These are phyloP conservation scores for Sinocyclocheilus grahami DNA, from an alignment of 2,113 vertebrate species.

Conservation along the genomic window DNA sequence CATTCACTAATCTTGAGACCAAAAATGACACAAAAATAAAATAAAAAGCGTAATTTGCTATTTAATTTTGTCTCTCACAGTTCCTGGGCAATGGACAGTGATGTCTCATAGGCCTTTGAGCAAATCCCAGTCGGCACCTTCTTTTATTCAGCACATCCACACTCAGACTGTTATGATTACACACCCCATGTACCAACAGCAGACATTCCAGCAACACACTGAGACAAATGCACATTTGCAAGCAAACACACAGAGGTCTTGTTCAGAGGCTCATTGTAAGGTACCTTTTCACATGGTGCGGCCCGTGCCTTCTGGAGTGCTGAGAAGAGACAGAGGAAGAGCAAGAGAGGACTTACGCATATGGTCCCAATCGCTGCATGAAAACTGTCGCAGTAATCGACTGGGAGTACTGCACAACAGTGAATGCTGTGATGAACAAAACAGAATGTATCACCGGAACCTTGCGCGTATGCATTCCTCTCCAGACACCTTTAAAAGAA, in stretches of 20 bases:
- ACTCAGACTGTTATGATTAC: neutral
- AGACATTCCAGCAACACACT: constrained; percentile 66
- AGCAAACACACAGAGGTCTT: neutral
- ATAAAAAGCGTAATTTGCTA: neutral
- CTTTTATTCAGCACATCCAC: constrained; percentile 11
- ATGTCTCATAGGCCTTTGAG: neutral
- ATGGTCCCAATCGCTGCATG: neutral
- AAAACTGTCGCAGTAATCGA: neutral
- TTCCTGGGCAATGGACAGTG: neutral
- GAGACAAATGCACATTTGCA: neutral
- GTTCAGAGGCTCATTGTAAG: neutral
- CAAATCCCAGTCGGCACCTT: constrained; percentile 26
- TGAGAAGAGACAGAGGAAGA: neutral
- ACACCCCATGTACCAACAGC: neutral
- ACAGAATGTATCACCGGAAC: neutral
- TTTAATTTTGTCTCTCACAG: neutral
- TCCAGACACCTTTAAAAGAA: neutral
- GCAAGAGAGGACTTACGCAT: neutral
- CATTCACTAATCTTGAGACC: neutral
- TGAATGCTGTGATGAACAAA: neutral
- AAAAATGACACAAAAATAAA: neutral
- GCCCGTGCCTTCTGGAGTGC: neutral
- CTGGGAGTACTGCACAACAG: neutral
- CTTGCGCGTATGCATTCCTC: neutral
- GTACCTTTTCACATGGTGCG: neutral